Percentiles rank a stretch among this genome's conserved stretches.
Evolutionary conservation across 2,797 vertebrate species (phyloP).

Genomic region (Cirrhinus mrigala): DNA sequence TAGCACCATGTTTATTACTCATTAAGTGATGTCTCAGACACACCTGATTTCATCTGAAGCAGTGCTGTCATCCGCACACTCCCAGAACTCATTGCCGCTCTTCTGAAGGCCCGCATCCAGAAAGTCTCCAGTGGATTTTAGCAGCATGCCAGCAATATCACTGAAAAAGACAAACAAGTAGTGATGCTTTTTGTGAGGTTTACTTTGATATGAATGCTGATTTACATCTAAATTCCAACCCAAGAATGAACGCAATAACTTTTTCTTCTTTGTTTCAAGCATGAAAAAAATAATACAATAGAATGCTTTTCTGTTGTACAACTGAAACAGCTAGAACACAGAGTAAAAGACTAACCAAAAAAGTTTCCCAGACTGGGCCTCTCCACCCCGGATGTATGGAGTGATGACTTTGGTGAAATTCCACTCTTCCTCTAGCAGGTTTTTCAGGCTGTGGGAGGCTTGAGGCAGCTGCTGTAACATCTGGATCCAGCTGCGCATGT

Average conservation of each 20-base stretch:
- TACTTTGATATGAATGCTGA: background rate
- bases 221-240: background rate
- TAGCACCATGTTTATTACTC: background rate
- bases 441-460: conserved; percentile 98
- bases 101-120: conserved; percentile 90
- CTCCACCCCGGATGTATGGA: conserved; percentile 95
- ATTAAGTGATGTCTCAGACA: background rate
- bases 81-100: conserved; percentile 93
- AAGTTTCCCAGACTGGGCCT: conserved; percentile 96
- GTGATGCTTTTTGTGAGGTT: background rate
- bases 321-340: background rate
- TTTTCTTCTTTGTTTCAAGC: background rate
- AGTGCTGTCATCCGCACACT: conserved; percentile 89
- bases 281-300: background rate
- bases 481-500: conserved; percentile 99
- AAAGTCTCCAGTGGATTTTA: conserved; percentile 96
- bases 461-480: conserved; percentile 99
- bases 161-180: conserved; percentile 70
- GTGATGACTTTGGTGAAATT: conserved; percentile 99
- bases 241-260: background rate
- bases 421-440: conserved; percentile 98
- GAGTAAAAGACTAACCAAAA: conserved; percentile 85
- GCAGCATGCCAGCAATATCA: conserved; percentile 96
- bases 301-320: no score
- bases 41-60: conserved; percentile 97